Conservation (phyloP, 2,113 vertebrate species). For the Brachypteracias leptosomus region DNA sequence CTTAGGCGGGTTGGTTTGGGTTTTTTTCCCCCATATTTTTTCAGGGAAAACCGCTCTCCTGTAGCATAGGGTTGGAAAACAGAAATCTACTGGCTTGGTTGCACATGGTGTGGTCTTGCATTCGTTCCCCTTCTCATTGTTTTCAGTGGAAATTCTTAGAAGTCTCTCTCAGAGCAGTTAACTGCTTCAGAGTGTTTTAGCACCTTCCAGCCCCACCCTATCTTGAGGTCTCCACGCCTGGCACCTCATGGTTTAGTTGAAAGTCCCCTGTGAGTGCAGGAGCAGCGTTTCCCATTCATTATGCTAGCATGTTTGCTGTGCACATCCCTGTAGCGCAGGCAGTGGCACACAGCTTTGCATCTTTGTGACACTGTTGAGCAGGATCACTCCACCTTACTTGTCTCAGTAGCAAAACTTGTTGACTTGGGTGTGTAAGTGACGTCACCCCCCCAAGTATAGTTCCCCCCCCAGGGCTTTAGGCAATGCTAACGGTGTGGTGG, state of each 20-base stretch:
- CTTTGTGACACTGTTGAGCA: background rate
- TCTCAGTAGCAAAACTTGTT: background rate
- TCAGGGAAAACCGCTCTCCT: background rate
- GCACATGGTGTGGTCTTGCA: background rate
- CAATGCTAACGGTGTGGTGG: background rate
- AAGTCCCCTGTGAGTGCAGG: background rate
- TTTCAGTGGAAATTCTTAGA: background rate
- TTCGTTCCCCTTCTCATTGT: rapidly evolving
- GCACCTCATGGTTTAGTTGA: background rate
- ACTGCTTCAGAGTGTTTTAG: background rate
- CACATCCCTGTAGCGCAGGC: rapidly evolving
- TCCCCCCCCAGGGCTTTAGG: background rate
- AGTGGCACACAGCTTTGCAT: background rate
- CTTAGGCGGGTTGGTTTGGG: too few species aligned
- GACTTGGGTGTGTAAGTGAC: background rate
- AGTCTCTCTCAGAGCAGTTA: background rate
- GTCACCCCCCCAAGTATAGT: background rate
- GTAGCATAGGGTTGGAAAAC: background rate
- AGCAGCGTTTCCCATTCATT: background rate
- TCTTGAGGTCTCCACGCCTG: background rate
- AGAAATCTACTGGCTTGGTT: background rate
- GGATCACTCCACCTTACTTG: background rate
- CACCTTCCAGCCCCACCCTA: too few species aligned
- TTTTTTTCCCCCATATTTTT: background rate
- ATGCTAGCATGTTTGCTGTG: background rate